Evolutionary conservation across 1,140 invertebrate species (phyloP), one percentile per base, ranked within the genome.

Genomic region (Tetragonula clypearis): DNA sequence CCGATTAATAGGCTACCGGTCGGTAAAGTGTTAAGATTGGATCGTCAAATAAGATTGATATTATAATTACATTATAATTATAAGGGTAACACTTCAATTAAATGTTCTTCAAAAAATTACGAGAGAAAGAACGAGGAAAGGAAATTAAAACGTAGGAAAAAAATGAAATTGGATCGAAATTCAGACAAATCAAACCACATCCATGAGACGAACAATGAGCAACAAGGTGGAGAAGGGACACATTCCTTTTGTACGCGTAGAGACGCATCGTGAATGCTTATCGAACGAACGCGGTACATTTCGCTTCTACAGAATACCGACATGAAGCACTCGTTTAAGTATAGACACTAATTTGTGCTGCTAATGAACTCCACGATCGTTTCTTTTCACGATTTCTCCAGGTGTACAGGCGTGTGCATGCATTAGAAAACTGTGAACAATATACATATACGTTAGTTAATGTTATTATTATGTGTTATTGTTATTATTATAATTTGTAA

Each of bases 181-280:
- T n/a, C 60, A 49, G 23, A 26, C 30, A 49, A 77, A 82, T 84
- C 21, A 26, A 79, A 79, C 82, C 82, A 30, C 82, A 53, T 75
- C 82, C 76, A 84, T 11, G 15, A 19, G 11, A 21, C 19, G 76
- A 72, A 84, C 82, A 84, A 84, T 84, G 66, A 60, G 41, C 41
- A 79, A 35, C 41, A 30, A 8, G 71, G 1, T 35, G 68, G 49
- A 55, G 79, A 69, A 76, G 80, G 74, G 35, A 71, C 68, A 62
- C 85, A 86, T 84, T 84, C 85, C 85, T 84, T 74, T 49, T 60
- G 12, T 60, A 82, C 75, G 53, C 58, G 75, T 58, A 49, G 60
- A 60, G 23, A 77, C 56, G 56, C 73, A 75, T 41, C 65, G 15
- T 60, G 62, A 68, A 86, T 69, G 71, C 26, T 49, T 58, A 80